These are phyloP conservation scores for Ciconia stormi DNA, from an alignment of 2,113 vertebrate genomes.

Conservation along the genomic window DNA sequence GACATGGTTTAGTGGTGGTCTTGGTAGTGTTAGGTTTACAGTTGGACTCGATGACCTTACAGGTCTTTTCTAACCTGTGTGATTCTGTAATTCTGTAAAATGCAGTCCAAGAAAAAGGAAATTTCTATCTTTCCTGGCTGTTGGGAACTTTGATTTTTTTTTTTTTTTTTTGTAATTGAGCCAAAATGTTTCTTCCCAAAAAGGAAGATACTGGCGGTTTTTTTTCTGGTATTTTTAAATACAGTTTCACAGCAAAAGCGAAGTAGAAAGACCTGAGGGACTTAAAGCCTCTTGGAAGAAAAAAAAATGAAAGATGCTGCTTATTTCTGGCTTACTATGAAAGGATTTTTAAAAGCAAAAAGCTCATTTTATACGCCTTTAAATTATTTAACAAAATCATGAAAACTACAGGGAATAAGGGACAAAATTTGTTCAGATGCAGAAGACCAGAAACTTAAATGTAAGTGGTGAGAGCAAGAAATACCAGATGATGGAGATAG, in stretches of 20 bases:
- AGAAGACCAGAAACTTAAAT: background rate
- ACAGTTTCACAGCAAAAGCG: background rate
- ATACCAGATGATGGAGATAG: background rate
- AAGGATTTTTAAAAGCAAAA: background rate
- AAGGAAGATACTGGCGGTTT: background rate
- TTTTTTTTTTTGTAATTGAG: background rate
- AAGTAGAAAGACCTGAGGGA: background rate
- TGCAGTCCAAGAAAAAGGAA: background rate
- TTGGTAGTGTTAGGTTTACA: too few species aligned
- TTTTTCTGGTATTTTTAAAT: background rate
- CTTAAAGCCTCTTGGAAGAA: background rate
- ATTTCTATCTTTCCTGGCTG: background rate
- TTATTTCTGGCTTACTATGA: background rate
- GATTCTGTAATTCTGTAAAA: background rate
- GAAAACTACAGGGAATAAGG: background rate
- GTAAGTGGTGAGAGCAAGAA: background rate
- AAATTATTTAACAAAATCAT: background rate
- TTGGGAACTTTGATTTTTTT: background rate
- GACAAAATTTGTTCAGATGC: background rate
- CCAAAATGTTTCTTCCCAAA: background rate
- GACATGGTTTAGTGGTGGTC: too few species aligned
- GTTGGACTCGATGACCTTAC: too few species aligned
- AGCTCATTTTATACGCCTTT: background rate
- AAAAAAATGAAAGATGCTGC: background rate
- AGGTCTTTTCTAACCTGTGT: too few species aligned